Evolutionary conservation across 2,797 vertebrate genomes (phyloP).

Genomic region (Syngnathus rostellatus): DNA sequence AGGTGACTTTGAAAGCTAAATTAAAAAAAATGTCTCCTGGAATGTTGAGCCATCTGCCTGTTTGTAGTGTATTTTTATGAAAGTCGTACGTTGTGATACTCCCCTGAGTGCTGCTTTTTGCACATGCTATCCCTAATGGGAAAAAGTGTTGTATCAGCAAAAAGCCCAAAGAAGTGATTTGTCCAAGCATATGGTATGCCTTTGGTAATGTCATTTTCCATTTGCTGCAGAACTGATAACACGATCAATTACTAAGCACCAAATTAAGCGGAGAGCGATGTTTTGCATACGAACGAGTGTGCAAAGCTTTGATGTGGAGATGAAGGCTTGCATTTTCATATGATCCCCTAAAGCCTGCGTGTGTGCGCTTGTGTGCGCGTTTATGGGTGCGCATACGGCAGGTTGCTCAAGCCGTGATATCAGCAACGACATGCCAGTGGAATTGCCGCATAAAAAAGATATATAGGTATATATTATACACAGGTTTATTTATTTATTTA

Average conservation of each 20-base stretch:
- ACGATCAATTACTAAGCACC: conserved; percentile 43
- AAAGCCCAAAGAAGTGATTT: conserved; percentile 17
- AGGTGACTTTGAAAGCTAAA: conserved; percentile 40
- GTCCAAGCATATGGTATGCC: conserved; percentile 15
- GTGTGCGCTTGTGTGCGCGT: neutral
- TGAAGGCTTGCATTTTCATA: conserved; percentile 2
- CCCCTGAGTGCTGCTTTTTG: conserved; percentile 25
- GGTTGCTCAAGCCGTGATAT: conserved; percentile 11
- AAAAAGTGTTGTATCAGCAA: conserved; percentile 18
- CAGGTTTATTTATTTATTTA: no score
- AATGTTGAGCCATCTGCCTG: conserved; percentile 37
- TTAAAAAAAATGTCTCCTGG: conserved; percentile 20
- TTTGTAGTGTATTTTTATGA: conserved; percentile 33
- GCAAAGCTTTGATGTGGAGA: conserved; percentile 16
- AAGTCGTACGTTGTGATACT: conserved; percentile 17
- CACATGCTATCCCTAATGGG: conserved; percentile 23
- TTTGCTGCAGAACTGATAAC: conserved; percentile 32
- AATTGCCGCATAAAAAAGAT: no score
- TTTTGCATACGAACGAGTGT: conserved; percentile 31
- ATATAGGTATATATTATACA: no score
- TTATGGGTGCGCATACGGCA: neutral
- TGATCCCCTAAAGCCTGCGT: neutral
- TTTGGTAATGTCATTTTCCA: conserved; percentile 28
- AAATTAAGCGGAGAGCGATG: conserved; percentile 12
- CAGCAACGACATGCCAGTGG: conserved; percentile 19